Percentiles rank a stretch among this genome's conserved stretches.
These are phyloP conservation scores for Carapus acus DNA, from an alignment of 2,797 vertebrate genomes.

Conservation along the genomic window DNA sequence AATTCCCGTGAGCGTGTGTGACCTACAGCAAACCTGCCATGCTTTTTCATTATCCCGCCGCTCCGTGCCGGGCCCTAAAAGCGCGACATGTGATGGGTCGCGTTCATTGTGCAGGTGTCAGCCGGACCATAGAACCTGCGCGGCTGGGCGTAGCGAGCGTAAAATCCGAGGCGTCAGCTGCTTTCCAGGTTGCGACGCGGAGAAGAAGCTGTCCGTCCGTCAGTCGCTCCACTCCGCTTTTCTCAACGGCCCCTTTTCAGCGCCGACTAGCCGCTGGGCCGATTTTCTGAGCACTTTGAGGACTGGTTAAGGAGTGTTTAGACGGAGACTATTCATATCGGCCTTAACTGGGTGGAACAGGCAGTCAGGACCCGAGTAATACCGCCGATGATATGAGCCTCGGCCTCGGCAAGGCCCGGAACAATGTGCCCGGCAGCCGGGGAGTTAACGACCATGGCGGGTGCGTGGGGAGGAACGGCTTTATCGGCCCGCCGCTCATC, in stretches of 20 bases:
- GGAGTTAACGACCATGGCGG: constrained; percentile 68
- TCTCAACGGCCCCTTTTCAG: constrained; percentile 47
- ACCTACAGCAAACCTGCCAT: constrained; percentile 20
- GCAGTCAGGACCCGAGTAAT: constrained; percentile 51
- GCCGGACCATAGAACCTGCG: constrained; percentile 42
- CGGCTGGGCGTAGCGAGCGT: constrained; percentile 49
- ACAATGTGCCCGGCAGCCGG: constrained; percentile 58
- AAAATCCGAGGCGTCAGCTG: constrained; percentile 67
- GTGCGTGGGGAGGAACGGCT: constrained; percentile 77
- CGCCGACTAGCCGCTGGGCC: constrained; percentile 32
- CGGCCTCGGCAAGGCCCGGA: constrained; percentile 40
- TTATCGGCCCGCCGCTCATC: constrained; percentile 74
- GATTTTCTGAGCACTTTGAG: constrained; percentile 57
- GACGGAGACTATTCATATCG: constrained; percentile 48
- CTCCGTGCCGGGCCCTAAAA: constrained; percentile 36
- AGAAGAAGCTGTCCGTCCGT: constrained; percentile 56
- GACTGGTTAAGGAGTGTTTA: constrained; percentile 58
- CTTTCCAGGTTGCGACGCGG: constrained; percentile 50
- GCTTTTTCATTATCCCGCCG: constrained; percentile 38
- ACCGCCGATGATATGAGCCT: constrained; percentile 41
- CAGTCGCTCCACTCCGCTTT: constrained; percentile 37
- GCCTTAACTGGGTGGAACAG: constrained; percentile 60
- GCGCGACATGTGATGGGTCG: constrained; percentile 49
- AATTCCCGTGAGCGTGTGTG: constrained; percentile 9
- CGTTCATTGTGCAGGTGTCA: constrained; percentile 62